Evolutionary conservation across 2,113 vertebrate species (phyloP), one percentile per base, ranked within the genome.

Genomic region (Engraulis encrasicolus): DNA sequence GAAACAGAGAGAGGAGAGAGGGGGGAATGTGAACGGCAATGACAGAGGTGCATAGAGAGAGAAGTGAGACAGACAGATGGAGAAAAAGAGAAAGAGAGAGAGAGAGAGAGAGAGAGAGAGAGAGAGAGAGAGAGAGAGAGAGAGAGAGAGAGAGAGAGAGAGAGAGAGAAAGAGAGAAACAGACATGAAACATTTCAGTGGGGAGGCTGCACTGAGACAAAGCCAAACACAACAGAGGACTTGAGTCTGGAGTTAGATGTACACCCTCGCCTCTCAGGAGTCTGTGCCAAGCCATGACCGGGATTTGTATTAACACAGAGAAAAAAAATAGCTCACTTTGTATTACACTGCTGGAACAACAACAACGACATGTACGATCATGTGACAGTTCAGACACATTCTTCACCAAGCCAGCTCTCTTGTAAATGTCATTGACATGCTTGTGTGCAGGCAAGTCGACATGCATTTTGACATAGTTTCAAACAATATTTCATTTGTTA

Each of bases 31-130:
- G n/a, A n/a, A n/a, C n/a, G n/a, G n/a, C n/a, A n/a, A n/a, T n/a
- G n/a, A 45, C 40, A 45, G 40, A 45, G 48, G 31, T 54, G n/a
- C n/a, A 83, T 27, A 84, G 52, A 82, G 79, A 58, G 7, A 38
- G 34, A 38, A 92, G 54, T 88, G 18, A 74, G 82, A 83, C 87
- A 86, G 50, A 27, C 58, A 83, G 31, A 84, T 45, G 81, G 79
- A 78, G 3, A 38, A 19, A 58, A 7, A 15, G 52, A 23, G 37
- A 74, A 11, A 74, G 66, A 74, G 66, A 74, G 66, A 34, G 66
- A 74, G 27, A 34, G 31, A 74, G 31, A 74, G 27, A 71, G 58
- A 20, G 45, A 50, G 18, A 80, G 50, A 81, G n/a, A 81, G 6
- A 61, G 14, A 23, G 15, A 66, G 58, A 48, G 40, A 45, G 40